These are phyloP conservation scores for Bembecia ichneumoniformis DNA, from an alignment of 2,888 invertebrate species.

Conservation along the genomic window DNA sequence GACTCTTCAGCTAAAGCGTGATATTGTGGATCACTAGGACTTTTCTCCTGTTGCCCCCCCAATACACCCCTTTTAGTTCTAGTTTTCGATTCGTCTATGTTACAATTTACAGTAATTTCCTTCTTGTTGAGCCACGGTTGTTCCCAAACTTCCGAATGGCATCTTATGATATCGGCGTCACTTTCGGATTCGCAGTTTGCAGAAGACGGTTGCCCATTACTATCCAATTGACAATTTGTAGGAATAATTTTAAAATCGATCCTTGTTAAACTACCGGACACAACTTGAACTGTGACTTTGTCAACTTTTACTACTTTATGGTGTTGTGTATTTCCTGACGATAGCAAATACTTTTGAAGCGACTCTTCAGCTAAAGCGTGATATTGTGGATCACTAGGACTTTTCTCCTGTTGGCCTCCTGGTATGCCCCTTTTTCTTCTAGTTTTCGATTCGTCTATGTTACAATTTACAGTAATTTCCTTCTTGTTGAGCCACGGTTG, in stretches of 20 bases:
- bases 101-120: slow-evolving; percentile 25
- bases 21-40: slow-evolving; percentile 16
- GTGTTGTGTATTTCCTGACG: slow-evolving; percentile 11
- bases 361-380: slow-evolving; percentile 29
- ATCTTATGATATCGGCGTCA: slow-evolving; percentile 35
- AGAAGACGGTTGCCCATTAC: background rate
- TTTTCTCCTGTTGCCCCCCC: background rate
- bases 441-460: background rate
- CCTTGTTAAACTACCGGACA: slow-evolving; percentile 27
- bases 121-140: slow-evolving; percentile 64
- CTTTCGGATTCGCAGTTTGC: background rate
- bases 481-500: slow-evolving; percentile 1
- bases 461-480: background rate
- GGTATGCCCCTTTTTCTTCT: background rate
- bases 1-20: slow-evolving; percentile 26
- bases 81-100: background rate
- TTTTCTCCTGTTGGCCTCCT: slow-evolving; percentile 10
- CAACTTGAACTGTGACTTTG: slow-evolving; percentile 24
- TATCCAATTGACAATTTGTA: slow-evolving; percentile 11
- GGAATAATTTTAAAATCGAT: slow-evolving; percentile 33
- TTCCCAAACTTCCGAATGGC: slow-evolving; percentile 69
- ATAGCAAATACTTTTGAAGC: slow-evolving; percentile 17
- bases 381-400: slow-evolving; percentile 22
- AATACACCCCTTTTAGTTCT: background rate
- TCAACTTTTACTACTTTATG: slow-evolving; percentile 29